Percentiles rank a stretch among this genome's conserved stretches.
These are phyloP conservation scores for Formicarius rufipectus DNA, from an alignment of 2,113 vertebrate species.

Conservation along the genomic window DNA sequence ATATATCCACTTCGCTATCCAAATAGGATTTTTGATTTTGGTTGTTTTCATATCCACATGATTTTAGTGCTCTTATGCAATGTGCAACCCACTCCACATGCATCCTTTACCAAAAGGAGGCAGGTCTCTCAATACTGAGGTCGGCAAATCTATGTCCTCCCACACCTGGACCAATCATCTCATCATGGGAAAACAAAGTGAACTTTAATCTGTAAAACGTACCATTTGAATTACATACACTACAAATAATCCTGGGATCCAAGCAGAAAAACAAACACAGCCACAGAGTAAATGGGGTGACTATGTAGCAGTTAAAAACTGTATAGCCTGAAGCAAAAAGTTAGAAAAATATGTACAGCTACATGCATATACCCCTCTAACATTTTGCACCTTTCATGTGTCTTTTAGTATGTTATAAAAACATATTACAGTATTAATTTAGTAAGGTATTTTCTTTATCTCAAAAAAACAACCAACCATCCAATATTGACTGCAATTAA, in stretches of 20 bases:
- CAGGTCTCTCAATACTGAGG: neutral
- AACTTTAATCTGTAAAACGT: neutral
- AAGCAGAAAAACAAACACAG: neutral
- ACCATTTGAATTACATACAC: neutral
- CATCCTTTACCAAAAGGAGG: neutral
- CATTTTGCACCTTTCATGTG: neutral
- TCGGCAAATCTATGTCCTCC: neutral
- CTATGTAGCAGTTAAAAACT: neutral
- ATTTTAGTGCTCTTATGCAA: slow-evolving; percentile 24
- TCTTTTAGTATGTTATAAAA: neutral
- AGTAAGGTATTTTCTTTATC: neutral
- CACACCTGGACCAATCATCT: rapidly evolving
- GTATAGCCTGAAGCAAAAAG: neutral
- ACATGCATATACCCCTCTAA: neutral
- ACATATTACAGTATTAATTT: neutral
- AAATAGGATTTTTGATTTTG: neutral
- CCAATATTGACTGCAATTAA: slow-evolving; percentile 8
- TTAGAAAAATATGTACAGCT: neutral
- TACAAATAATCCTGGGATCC: neutral
- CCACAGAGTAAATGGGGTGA: neutral
- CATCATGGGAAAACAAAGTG: neutral
- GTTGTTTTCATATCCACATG: neutral
- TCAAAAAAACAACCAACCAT: neutral
- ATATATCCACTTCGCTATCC: neutral
- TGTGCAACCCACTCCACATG: neutral